phyloP scores from a whole-genome alignment of 2,113 vertebrate genomes.

The Tetrax tetrax region DNA sequence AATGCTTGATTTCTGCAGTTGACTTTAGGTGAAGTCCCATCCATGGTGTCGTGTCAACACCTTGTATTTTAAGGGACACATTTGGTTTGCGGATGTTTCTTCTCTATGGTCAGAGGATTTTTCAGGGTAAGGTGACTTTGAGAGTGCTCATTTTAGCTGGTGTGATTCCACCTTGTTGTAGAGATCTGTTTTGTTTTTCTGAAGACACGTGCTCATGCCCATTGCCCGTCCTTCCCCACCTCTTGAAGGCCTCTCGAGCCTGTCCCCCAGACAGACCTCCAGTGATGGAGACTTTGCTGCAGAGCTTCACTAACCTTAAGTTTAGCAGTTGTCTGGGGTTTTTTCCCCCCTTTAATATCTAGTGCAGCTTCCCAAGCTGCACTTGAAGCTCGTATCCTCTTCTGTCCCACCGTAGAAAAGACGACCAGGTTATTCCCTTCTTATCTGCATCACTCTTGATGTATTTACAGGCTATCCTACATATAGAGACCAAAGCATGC shows the following conservation, averaged over 20 bases:
- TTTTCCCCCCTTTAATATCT: neutral
- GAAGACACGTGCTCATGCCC: neutral
- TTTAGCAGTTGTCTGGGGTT: neutral
- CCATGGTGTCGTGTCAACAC: neutral
- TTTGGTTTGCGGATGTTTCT: neutral
- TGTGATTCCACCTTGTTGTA: neutral
- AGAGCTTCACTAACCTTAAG: neutral
- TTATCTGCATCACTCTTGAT: neutral
- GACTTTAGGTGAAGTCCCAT: neutral
- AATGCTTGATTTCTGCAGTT: neutral
- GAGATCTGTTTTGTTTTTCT: neutral
- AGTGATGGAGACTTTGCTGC: neutral
- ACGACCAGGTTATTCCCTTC: neutral
- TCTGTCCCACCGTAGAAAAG: neutral
- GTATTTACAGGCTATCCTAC: neutral
- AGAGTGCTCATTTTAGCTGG: neutral
- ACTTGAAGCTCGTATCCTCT: rapidly evolving
- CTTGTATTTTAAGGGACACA: rapidly evolving
- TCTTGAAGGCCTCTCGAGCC: neutral
- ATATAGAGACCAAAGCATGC: neutral
- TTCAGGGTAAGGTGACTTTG: neutral
- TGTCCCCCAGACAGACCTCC: too few relatives aligned
- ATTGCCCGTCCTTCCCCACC: neutral
- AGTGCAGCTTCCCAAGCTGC: neutral
- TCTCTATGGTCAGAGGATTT: neutral